Conservation (phyloP, 2,113 vertebrate species). For the Sisor rabdophorus region DNA sequence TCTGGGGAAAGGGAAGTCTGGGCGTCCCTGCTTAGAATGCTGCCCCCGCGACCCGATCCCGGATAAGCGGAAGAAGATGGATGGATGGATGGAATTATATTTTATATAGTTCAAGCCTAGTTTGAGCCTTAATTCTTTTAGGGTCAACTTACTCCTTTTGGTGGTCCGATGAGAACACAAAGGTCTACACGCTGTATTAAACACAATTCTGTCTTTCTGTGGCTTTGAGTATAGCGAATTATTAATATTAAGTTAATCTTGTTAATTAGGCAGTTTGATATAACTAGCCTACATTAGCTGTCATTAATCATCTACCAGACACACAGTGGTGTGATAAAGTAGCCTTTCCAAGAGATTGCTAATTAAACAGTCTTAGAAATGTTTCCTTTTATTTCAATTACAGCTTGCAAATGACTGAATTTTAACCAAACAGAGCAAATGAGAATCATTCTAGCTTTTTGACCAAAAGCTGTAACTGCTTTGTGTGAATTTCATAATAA, state of each 20-base stretch:
- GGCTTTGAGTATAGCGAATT: neutral
- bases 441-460: too few species aligned
- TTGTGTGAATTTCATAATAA: too few species aligned
- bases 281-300: neutral
- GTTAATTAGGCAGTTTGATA: neutral
- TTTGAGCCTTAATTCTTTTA: neutral
- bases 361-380: neutral
- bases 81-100: too few species aligned
- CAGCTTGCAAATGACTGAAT: neutral
- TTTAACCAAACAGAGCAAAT: neutral
- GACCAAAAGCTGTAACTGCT: neutral
- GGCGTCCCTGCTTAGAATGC: too few species aligned
- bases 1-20: too few species aligned
- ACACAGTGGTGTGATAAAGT: neutral
- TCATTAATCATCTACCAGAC: neutral
- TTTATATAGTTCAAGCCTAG: too few species aligned
- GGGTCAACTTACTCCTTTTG: neutral
- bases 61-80: too few species aligned
- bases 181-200: too few species aligned
- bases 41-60: too few species aligned
- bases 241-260: neutral
- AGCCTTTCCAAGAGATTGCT: neutral
- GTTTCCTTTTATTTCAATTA: neutral
- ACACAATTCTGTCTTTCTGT: neutral
- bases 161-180: neutral